phyloP scores from a whole-genome alignment of 2,888 invertebrate genomes.

The Phania funesta region DNA sequence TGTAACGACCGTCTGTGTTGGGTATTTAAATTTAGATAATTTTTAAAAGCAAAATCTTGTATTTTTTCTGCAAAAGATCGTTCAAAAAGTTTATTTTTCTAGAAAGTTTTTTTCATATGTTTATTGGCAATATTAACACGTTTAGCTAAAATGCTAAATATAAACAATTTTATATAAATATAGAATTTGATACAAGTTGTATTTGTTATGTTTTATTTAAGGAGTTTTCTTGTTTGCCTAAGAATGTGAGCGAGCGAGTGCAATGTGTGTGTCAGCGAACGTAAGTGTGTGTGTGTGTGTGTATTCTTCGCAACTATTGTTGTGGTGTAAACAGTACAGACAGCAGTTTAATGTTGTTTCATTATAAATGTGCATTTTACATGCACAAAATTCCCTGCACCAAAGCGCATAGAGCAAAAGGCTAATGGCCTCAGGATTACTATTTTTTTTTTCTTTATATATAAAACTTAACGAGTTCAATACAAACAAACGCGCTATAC shows the following conservation, averaged over 20 bases:
- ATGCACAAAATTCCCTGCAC: slow-evolving; percentile 37
- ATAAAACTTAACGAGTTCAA: slow-evolving; percentile 8
- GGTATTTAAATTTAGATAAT: too few relatives aligned
- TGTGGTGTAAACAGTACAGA: neutral
- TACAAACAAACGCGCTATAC: neutral
- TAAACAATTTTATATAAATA: too few relatives aligned
- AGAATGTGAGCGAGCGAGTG: neutral
- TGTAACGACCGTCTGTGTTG: too few relatives aligned
- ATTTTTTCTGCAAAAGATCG: too few relatives aligned
- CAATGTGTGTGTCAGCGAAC: neutral
- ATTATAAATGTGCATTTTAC: slow-evolving; percentile 50
- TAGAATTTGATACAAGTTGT: too few relatives aligned
- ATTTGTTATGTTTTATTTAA: neutral
- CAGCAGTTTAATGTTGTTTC: slow-evolving; percentile 13
- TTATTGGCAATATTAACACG: too few relatives aligned
- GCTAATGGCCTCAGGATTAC: slow-evolving; percentile 49
- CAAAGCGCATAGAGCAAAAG: slow-evolving; percentile 37
- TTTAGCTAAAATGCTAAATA: too few relatives aligned
- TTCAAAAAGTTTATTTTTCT: too few relatives aligned
- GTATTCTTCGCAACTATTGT: neutral
- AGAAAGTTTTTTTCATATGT: too few relatives aligned
- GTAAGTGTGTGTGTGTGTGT: neutral
- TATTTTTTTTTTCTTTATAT: neutral
- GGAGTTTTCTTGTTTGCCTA: slow-evolving; percentile 1
- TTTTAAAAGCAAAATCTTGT: too few relatives aligned